phyloP scores from a whole-genome alignment of 2,888 invertebrate genomes.

The Andrena flavipes region DNA sequence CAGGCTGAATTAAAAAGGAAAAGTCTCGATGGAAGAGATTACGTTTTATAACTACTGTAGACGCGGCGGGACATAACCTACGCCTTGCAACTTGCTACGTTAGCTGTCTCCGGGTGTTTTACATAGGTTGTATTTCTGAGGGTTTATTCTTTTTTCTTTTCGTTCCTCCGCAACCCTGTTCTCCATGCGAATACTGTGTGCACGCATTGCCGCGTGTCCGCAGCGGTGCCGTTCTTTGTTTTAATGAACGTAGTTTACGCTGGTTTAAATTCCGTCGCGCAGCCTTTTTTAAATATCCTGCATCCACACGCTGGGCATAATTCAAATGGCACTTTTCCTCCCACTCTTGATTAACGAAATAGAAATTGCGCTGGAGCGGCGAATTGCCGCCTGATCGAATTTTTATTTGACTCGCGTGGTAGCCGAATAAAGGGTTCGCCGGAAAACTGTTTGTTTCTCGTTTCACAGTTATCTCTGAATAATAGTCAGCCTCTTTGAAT shows the following conservation, averaged over 20 bases:
- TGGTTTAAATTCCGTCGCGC: slow-evolving; percentile 56
- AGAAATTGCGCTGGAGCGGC: slow-evolving; percentile 15
- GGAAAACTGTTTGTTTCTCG: background rate
- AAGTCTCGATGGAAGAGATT: slow-evolving; percentile 50
- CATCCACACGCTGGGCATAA: slow-evolving; percentile 37
- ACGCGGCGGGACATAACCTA: slow-evolving; percentile 20
- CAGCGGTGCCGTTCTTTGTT: slow-evolving; percentile 60
- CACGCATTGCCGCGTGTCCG: slow-evolving; percentile 63
- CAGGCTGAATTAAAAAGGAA: slow-evolving; percentile 40
- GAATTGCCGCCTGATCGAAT: slow-evolving; percentile 11
- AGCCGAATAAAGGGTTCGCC: background rate
- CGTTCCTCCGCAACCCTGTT: background rate
- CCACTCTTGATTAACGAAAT: slow-evolving; percentile 49
- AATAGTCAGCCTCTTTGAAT: no score
- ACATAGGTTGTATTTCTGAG: slow-evolving; percentile 60
- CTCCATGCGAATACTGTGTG: slow-evolving; percentile 38
- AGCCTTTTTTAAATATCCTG: slow-evolving; percentile 61
- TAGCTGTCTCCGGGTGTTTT: slow-evolving; percentile 55
- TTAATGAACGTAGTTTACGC: slow-evolving; percentile 65
- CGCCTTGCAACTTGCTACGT: slow-evolving; percentile 41
- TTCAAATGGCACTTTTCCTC: slow-evolving; percentile 45
- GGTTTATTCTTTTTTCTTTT: slow-evolving; percentile 46
- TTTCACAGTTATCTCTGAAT: no score
- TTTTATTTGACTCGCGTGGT: background rate
- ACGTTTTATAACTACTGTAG: slow-evolving; percentile 41